A percentile compares a stretch with the other conserved stretches of the same genome.
These are phyloP conservation scores for Lydus trimaculatus DNA, from an alignment of 2,888 invertebrate genomes.

Conservation along the genomic window DNA sequence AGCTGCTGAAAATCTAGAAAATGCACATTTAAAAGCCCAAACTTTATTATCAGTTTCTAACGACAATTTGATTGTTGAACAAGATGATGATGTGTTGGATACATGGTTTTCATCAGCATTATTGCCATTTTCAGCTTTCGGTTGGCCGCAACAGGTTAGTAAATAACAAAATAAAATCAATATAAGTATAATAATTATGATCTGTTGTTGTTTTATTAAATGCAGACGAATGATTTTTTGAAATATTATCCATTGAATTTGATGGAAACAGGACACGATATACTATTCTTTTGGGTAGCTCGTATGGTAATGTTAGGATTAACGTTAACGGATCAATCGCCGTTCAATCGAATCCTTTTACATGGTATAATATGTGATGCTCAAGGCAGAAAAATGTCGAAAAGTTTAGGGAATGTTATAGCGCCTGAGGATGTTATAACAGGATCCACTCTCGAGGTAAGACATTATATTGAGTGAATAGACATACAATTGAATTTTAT, in stretches of 20 bases:
- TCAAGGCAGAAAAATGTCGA: slow-evolving; percentile 99
- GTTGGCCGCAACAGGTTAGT: slow-evolving; percentile 92
- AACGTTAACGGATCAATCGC: slow-evolving; percentile 80
- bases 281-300: slow-evolving; percentile 99
- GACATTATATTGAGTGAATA: slow-evolving; percentile 53
- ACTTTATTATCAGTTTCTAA: slow-evolving; percentile 67
- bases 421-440: slow-evolving; percentile 95
- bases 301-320: slow-evolving; percentile 98
- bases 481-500: slow-evolving; percentile 12
- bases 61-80: slow-evolving; percentile 65
- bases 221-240: slow-evolving; percentile 64
- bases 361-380: slow-evolving; percentile 98
- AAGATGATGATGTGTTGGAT: slow-evolving; percentile 97
- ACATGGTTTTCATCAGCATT: slow-evolving; percentile 99
- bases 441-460: slow-evolving; percentile 82
- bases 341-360: slow-evolving; percentile 92
- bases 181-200: neutral
- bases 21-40: slow-evolving; percentile 83
- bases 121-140: slow-evolving; percentile 96
- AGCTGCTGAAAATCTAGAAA: slow-evolving; percentile 65
- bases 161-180: slow-evolving; percentile 3
- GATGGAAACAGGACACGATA: slow-evolving; percentile 97
- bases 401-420: slow-evolving; percentile 97
- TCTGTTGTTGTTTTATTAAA: slow-evolving; percentile 21
- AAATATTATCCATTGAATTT: slow-evolving; percentile 83